These are phyloP conservation scores for Miichthys miiuy DNA, from an alignment of 2,797 vertebrate genomes.

Conservation along the genomic window DNA sequence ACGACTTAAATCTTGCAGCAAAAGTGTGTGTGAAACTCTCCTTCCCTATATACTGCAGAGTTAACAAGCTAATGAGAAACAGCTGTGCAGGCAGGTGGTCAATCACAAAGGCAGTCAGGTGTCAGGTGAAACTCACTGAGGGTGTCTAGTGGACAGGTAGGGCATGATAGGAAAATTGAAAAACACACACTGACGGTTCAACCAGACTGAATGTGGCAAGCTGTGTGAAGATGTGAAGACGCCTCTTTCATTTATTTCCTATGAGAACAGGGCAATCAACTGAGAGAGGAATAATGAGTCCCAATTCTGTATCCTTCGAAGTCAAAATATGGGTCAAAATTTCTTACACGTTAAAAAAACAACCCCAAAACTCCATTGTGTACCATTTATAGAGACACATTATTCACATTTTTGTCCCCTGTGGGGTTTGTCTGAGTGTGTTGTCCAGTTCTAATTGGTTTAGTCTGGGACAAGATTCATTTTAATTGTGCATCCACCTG, in stretches of 20 bases:
- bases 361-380: not conserved
- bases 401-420: not conserved
- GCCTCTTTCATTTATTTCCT: not conserved
- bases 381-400: not conserved
- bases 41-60: not conserved
- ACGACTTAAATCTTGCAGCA: slow-evolving; percentile 7
- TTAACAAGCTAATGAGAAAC: slow-evolving; percentile 38
- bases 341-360: not conserved
- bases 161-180: slow-evolving; percentile 4
- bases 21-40: not conserved
- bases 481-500: slow-evolving; percentile 23
- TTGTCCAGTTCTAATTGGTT: slow-evolving; percentile 19
- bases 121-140: slow-evolving; percentile 25
- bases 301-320: not conserved
- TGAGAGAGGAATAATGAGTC: not conserved
- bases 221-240: slow-evolving; percentile 4
- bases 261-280: not conserved
- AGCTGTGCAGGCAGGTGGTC: slow-evolving; percentile 41
- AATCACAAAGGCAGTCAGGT: slow-evolving; percentile 23
- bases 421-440: slow-evolving; percentile 6
- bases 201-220: not conserved
- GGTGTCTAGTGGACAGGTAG: slow-evolving; percentile 51
- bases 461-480: slow-evolving; percentile 23
- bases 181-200: not conserved
- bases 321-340: not conserved